Base-by-base conservation (phyloP, 92 coral and sea anemone species). In the Phenganax subtilis region DNA sequence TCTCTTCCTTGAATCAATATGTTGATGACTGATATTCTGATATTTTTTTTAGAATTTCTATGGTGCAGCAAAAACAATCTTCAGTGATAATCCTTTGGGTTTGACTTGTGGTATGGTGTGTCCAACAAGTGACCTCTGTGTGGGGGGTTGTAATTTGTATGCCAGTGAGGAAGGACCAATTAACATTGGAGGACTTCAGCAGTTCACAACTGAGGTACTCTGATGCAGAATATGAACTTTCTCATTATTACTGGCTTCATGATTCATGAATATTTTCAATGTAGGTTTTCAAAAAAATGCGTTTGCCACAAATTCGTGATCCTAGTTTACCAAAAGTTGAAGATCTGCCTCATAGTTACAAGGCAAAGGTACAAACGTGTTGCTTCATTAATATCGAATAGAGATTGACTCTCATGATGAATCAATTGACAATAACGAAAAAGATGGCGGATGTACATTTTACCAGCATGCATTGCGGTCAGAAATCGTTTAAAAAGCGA, bases 101-200 rank as follows among this genome's bases (percentile, higher is more conserved):
- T 80, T 94, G 80, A 91, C 98, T 0, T 94, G 98, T 71, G 98
- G 98, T 70, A 94, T 94, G 98, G 98, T 94, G 10, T 94, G 98
- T 56, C 98, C 98, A 15, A 94, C 98, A 10, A 94, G 98, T 82
- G 98, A 94, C 75, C 88, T 94, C 75, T 94, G 98, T 87, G 98
- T 94, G 47, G 98, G 98, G 52, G 98, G 98, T 57, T 94, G 98
- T 86, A 94, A 94, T 76, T 83, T 94, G 76, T 91, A 94, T 78
- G 98, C 98, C 70, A 90, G 94, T 54, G 98, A 94, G 54, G 98
- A 94, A 86, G 98, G 98, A 5, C 98, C 98, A 8, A 94, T 94
- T 72, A 94, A 94, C 83, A 94, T 94, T 63, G 98, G 98, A 44
- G 98, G 98, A 11, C 86, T 94, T 28, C 98, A 94, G 77, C 98